Evolutionary conservation across 2,888 invertebrate species (phyloP), one percentile per base, ranked within the genome.

Genomic region (Thecophora atra): DNA sequence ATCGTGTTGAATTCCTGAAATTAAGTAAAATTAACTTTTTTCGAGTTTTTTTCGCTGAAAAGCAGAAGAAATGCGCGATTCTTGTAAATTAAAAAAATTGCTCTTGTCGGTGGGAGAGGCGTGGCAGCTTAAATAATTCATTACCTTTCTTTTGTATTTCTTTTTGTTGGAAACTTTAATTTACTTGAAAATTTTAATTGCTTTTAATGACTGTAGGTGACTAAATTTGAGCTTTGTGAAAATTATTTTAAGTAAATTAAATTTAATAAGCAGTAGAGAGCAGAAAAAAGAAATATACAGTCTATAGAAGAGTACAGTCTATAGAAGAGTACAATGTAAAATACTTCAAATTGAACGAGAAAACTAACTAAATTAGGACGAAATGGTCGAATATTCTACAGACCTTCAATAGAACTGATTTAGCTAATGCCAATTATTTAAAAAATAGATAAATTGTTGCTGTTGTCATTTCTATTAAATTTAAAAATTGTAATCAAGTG

Each of bases 161-260:
- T 24, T 28, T 11, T 58, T 28, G 24, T 24, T 58, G 26, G 51
- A 26, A 21, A 44, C 13, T 68, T 28, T 68, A 68, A 44, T 44
- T 42, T 68, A n/a, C 24, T 68, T n/a, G n/a, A n/a, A n/a, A n/a
- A n/a, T n/a, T n/a, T 58, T 58, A 68, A 68, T 68, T 58, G 44
- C 58, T 58, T 56, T 58, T 58, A 44, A 68, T 68, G 42, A 44
- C 24, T 11, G 68, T 24, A 19, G 42, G 24, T 26, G 11, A 44
- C 67, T 37, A 42, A 28, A 68, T 30, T 15, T 26, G n/a, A n/a
- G 30, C 26, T 60, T 30, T 60, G 60, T 60, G 60, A 17, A 30
- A 60, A 30, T 15, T 30, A 17, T 30, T 30, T n/a, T 30, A 60
- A 60, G 28, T 60, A 30, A 60, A 60, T 37, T 6, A 37, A 4